Base-by-base conservation (phyloP, 2,797 vertebrate species). In the Triplophysa bombifrons region DNA sequence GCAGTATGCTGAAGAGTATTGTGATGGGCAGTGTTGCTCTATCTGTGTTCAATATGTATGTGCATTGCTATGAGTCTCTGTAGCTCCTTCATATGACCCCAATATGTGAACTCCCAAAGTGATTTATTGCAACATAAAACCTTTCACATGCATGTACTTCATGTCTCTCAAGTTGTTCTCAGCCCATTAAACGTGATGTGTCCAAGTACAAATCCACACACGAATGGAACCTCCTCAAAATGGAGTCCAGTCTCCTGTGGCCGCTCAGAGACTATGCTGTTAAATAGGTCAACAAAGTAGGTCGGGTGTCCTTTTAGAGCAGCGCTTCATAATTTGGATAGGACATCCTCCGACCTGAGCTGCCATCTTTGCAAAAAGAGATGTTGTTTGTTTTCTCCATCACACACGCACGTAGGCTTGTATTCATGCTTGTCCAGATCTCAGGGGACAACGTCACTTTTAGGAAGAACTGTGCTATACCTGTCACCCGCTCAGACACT, bases 201-300 rank as follows among this genome's bases (percentile, higher is more conserved):
- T 73, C 44, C 61, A 44, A 60, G 17, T 64, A 68, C 25, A 25
- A 44, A 50, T 69, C 50, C 61, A 66, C 68, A 25, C 44, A 64
- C 30, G 63, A 64, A 77, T 55, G 60, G 46, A 73, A 63, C 78
- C 72, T n/a, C 60, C 73, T 78, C 76, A 78, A 66, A 69, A 41
- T 72, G 56, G 20, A 70, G 65, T 81, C 55, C 27, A 67, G 70
- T 72, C 71, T 80, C 73, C 50, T 34, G 63, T 83, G 72, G 72
- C 68, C 30, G 74, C 60, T 64, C 68, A 79, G 81, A 75, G 55
- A 84, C 13, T 58, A 60, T 74, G 72, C 41, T 46, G 65, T 60
- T 75, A 86, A 86, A 79, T 86, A 72, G 83, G 78, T 81, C 75
- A 25, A 80, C 63, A 61, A 84, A 84, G 75, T 84, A 79, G 81